These are phyloP conservation scores for Ips nitidus DNA, from an alignment of 1,140 invertebrate genomes.

Conservation along the genomic window DNA sequence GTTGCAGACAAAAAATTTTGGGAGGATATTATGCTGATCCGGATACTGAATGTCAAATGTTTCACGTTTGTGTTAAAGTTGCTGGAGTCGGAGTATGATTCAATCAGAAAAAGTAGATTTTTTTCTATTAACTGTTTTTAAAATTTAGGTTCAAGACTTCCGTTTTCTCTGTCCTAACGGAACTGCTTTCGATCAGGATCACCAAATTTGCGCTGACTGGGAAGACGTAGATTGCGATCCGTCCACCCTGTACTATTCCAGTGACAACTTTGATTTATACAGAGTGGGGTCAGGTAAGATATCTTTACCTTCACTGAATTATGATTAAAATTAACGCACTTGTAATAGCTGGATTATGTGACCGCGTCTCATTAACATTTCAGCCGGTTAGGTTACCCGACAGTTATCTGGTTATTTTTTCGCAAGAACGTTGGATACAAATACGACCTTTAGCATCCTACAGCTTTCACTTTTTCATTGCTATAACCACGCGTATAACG, in stretches of 20 bases:
- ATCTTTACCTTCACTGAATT: slow-evolving; percentile 7
- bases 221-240: slow-evolving; percentile 83
- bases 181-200: slow-evolving; percentile 89
- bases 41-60: slow-evolving; percentile 89
- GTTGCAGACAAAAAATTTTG: slow-evolving; percentile 82
- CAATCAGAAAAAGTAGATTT: neutral
- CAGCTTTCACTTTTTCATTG: slow-evolving; percentile 36
- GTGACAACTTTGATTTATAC: slow-evolving; percentile 83
- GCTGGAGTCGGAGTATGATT: slow-evolving; percentile 68
- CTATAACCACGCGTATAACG: slow-evolving; percentile 12
- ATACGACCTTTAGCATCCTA: slow-evolving; percentile 31
- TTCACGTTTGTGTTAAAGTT: slow-evolving; percentile 85
- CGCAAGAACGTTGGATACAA: slow-evolving; percentile 2
- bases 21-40: slow-evolving; percentile 91
- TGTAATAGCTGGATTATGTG: slow-evolving; percentile 10
- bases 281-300: slow-evolving; percentile 69
- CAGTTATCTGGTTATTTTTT: slow-evolving; percentile 29
- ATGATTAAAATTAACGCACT: slow-evolving; percentile 18
- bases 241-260: slow-evolving; percentile 74
- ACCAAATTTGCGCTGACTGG: slow-evolving; percentile 89
- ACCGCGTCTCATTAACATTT: slow-evolving; percentile 27
- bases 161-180: slow-evolving; percentile 89
- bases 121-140: neutral
- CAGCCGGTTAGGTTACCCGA: neutral
- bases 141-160: slow-evolving; percentile 69